phyloP scores from a whole-genome alignment of 2,888 invertebrate species.

The Rhagium mordax region DNA sequence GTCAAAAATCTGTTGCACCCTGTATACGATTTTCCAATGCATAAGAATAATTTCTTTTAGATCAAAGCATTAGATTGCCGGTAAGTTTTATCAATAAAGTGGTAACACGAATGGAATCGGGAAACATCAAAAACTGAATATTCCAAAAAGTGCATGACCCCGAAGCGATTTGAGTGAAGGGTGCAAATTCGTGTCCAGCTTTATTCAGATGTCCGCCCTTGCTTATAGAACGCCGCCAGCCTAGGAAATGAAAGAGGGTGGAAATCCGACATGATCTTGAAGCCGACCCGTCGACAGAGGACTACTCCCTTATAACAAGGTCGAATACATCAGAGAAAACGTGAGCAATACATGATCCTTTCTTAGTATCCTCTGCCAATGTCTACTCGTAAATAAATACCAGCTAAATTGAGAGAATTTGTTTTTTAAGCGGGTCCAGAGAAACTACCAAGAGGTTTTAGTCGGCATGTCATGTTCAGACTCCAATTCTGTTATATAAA shows the following conservation, averaged over 20 bases:
- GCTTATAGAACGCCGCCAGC: slow-evolving; percentile 58
- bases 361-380: slow-evolving; percentile 32
- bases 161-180: slow-evolving; percentile 54
- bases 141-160: slow-evolving; percentile 46
- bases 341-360: slow-evolving; percentile 39
- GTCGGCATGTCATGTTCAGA: slow-evolving; percentile 23
- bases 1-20: too few species aligned
- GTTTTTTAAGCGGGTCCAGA: slow-evolving; percentile 41
- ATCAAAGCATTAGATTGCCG: slow-evolving; percentile 10
- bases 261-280: slow-evolving; percentile 64
- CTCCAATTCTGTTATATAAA: slow-evolving; percentile 27
- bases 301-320: slow-evolving; percentile 58
- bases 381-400: slow-evolving; percentile 46
- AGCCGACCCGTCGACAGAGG: slow-evolving; percentile 59
- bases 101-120: slow-evolving; percentile 30
- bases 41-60: not conserved
- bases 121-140: slow-evolving; percentile 49
- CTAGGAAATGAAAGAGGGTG: slow-evolving; percentile 64
- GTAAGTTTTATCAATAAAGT: slow-evolving; percentile 32
- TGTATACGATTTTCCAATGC: too few species aligned
- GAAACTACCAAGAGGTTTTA: slow-evolving; percentile 16
- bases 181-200: slow-evolving; percentile 62
- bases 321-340: slow-evolving; percentile 53
- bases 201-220: slow-evolving; percentile 61
- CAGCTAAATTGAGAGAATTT: slow-evolving; percentile 46